A percentile compares a stretch with the other conserved stretches of the same genome.
Conservation (phyloP, 2,113 vertebrate species). For the Psammodynastes pulverulentus region DNA sequence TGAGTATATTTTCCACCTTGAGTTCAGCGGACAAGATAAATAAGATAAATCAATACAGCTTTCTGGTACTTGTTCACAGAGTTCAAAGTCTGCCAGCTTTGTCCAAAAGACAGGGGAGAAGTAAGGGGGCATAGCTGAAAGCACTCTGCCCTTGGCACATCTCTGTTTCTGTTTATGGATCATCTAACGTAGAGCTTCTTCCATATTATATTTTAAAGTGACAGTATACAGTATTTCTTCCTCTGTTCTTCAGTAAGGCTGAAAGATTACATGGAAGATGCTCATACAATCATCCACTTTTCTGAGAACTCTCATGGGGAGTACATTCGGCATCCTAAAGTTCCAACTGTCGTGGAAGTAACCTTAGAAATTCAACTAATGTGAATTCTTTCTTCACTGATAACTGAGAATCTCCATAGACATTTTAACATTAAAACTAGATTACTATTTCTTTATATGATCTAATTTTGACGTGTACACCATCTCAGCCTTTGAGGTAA, state of each 20-base stretch:
- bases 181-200: background rate
- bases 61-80: background rate
- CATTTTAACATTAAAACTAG: background rate
- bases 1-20: background rate
- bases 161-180: background rate
- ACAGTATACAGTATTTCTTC: background rate
- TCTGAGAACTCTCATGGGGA: background rate
- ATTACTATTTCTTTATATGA: background rate
- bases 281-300: background rate
- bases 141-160: background rate
- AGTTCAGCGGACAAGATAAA: too few species aligned
- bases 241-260: background rate
- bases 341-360: background rate
- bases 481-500: background rate
- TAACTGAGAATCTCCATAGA: too few species aligned
- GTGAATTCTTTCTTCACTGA: background rate
- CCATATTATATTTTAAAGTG: background rate
- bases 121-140: background rate
- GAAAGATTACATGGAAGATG: background rate
- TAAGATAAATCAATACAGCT: background rate
- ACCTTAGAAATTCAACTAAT: background rate
- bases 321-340: background rate
- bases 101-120: background rate
- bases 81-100: background rate
- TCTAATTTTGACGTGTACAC: background rate